Evolutionary conservation across 2,888 invertebrate genomes (phyloP).

Genomic region (Parnassius glacialis): DNA sequence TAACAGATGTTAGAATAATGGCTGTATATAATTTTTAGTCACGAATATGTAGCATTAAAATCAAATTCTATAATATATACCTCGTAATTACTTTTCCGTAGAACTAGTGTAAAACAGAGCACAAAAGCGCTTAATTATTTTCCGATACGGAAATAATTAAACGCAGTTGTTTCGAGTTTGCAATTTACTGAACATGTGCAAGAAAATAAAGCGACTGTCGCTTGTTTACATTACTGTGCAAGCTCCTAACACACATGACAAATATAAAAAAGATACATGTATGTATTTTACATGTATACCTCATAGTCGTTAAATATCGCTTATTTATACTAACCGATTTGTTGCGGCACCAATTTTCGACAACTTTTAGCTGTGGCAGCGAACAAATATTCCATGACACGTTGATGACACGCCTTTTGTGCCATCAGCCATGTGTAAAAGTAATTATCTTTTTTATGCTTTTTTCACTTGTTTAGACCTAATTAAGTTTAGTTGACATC

Average conservation of each 20-base stretch:
- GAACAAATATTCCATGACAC: too few species aligned
- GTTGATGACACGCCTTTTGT: too few species aligned
- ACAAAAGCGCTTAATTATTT: slow-evolving; percentile 15
- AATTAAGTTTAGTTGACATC: too few species aligned
- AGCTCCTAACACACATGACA: not conserved
- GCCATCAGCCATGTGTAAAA: too few species aligned
- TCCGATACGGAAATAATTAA: slow-evolving; percentile 34
- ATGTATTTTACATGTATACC: too few species aligned
- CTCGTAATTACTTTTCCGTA: slow-evolving; percentile 6
- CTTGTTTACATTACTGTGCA: not conserved
- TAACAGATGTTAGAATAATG: too few species aligned
- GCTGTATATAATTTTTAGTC: not conserved
- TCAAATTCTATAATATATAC: not conserved
- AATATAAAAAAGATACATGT: too few species aligned
- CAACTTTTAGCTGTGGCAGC: too few species aligned
- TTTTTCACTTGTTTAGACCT: too few species aligned
- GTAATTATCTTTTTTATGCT: too few species aligned
- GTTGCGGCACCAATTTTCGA: too few species aligned
- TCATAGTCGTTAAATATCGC: too few species aligned
- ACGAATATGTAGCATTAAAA: not conserved
- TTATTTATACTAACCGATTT: not conserved
- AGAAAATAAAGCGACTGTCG: not conserved
- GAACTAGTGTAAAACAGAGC: slow-evolving; percentile 4
- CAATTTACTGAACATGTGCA: slow-evolving; percentile 2
- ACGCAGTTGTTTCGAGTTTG: slow-evolving; percentile 35